phyloP scores from a whole-genome alignment of 2,113 vertebrate genomes.

The Apistogramma diplotaenia region DNA sequence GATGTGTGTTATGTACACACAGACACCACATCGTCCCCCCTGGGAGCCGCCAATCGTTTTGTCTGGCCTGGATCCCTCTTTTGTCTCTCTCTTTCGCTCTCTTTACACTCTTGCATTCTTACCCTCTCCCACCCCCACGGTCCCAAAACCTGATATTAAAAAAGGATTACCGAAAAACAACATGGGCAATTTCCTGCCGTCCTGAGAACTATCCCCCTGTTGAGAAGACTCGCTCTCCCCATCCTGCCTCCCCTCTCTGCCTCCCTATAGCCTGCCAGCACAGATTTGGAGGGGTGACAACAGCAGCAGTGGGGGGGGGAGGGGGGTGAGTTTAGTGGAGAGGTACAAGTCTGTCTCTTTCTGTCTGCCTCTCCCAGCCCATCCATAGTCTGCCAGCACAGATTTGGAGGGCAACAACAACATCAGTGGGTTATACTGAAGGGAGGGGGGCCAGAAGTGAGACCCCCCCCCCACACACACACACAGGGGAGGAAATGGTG shows the following conservation, averaged over 20 bases:
- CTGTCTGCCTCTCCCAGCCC: conserved; percentile 19
- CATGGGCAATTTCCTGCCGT: conserved; percentile 65
- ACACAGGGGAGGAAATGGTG: conserved; percentile 30
- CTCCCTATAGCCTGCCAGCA: background rate
- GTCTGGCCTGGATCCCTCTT: conserved; percentile 61
- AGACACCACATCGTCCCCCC: conserved; percentile 44
- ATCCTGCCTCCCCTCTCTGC: background rate
- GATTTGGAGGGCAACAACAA: conserved; percentile 52
- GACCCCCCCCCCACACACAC: background rate
- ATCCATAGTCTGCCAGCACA: conserved; percentile 28
- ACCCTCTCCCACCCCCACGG: conserved; percentile 13
- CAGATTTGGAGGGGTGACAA: conserved; percentile 46
- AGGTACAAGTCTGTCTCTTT: conserved; percentile 29
- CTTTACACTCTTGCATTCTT: background rate
- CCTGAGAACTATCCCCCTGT: conserved; percentile 43
- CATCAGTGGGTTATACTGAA: conserved; percentile 26
- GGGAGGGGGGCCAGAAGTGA: conserved; percentile 26
- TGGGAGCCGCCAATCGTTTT: conserved; percentile 53
- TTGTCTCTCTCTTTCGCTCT: conserved; percentile 24
- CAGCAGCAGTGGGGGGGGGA: conserved; percentile 38
- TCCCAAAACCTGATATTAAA: conserved; percentile 74
- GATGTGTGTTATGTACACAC: conserved; percentile 55
- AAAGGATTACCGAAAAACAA: conserved; percentile 70
- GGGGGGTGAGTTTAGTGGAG: background rate
- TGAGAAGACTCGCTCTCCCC: conserved; percentile 17